Evolutionary conservation across 2,113 vertebrate genomes (phyloP), one percentile per base, ranked within the genome.

Genomic region (Apteryx mantelli): DNA sequence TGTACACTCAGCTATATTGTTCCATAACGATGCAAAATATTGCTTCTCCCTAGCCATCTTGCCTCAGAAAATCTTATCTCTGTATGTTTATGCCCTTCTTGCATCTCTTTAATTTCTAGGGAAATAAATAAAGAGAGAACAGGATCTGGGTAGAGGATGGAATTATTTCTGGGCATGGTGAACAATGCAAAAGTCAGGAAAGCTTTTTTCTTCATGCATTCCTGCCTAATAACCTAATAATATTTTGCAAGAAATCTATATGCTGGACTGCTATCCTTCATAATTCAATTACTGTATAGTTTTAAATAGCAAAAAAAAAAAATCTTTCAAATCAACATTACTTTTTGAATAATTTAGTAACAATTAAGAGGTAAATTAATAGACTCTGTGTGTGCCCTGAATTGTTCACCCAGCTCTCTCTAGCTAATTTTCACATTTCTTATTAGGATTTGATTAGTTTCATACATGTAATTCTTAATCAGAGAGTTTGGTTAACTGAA

Each of bases 281-380:
- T 42, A 32, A 52, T 8, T 64, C 44, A 87, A 68, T 11, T 20
- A 9, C 21, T 69, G 32, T 40, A 73, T 12, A 42, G 10, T 36
- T 84, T 44, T 78, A 32, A 85, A 34, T 55, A 82, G 32, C 17
- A 36, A 58, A 1, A 0, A 0, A 22, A 22, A 52, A 52, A 58
- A 4, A 46, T 38, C 4, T 56, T 18, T 85, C 85, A 96, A 73
- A 83, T 52, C 19, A 79, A 76, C 70, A 79, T 4, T 55, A 75
- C 8, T 68, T 89, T 65, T 40, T 69, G 66, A 91, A 92, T 92
- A 82, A 87, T 85, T 87, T 84, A 68, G 34, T 68, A 64, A 65
- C 46, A 92, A 78, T 78, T 92, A 81, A 88, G 20, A 77, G 11
- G 36, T 75, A 81, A 91, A 89, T 78, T 77, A 91, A 91, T 88